These are phyloP conservation scores for Melinaea marsaeus DNA, from an alignment of 2,888 invertebrate genomes.

Conservation along the genomic window DNA sequence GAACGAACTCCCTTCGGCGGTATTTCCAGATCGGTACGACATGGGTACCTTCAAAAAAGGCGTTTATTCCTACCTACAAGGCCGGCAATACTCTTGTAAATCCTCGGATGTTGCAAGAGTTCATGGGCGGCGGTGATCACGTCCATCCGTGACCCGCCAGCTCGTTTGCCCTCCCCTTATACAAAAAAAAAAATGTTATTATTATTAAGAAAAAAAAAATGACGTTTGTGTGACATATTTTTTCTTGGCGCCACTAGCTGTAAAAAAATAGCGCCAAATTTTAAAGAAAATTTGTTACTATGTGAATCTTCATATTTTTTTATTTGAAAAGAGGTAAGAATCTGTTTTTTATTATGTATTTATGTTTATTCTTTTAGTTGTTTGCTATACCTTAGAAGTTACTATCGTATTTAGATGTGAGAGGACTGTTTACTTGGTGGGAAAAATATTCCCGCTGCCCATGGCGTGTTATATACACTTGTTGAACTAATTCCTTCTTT, in stretches of 20 bases:
- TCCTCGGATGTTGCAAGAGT: too few relatives aligned
- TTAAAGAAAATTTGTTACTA: slow-evolving; percentile 29
- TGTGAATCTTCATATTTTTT: slow-evolving; percentile 31
- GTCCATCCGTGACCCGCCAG: too few relatives aligned
- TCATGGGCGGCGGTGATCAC: too few relatives aligned
- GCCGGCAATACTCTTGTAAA: too few relatives aligned
- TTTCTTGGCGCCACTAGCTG: slow-evolving; percentile 28
- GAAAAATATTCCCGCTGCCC: slow-evolving; percentile 30
- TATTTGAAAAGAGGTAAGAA: slow-evolving; percentile 29
- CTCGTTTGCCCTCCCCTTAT: too few relatives aligned
- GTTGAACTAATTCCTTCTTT: slow-evolving; percentile 27
- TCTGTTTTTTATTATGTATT: slow-evolving; percentile 28
- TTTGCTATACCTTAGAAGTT: slow-evolving; percentile 20
- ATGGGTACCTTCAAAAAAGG: too few relatives aligned
- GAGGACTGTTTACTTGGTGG: slow-evolving; percentile 22
- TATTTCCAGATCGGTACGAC: too few relatives aligned
- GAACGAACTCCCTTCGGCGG: too few relatives aligned
- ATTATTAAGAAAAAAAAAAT: slow-evolving; percentile 21
- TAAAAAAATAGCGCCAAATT: slow-evolving; percentile 28
- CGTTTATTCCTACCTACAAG: too few relatives aligned
- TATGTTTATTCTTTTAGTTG: slow-evolving; percentile 16
- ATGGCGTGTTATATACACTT: slow-evolving; percentile 23
- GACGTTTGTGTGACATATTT: slow-evolving; percentile 24
- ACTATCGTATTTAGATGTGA: slow-evolving; percentile 23
- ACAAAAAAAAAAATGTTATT: too few relatives aligned